Percentiles rank a stretch among this genome's conserved stretches.
phyloP scores from a whole-genome alignment of 2,113 vertebrate species.

The Eurypyga helias region DNA sequence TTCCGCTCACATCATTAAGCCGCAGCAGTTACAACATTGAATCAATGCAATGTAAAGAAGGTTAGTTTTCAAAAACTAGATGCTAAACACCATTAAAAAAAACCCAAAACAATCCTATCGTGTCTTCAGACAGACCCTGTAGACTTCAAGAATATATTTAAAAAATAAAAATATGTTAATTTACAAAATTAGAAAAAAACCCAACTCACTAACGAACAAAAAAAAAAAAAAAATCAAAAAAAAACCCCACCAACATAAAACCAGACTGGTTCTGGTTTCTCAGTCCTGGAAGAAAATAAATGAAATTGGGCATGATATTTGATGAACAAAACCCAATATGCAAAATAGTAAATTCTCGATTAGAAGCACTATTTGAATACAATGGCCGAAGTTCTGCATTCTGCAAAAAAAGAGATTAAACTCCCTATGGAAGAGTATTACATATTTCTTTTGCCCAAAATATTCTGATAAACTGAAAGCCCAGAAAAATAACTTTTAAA shows the following conservation, averaged over 20 bases:
- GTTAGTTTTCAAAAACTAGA: background rate
- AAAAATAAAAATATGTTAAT: background rate
- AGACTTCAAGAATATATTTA: background rate
- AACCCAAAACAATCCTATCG: background rate
- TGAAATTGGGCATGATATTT: accelerated
- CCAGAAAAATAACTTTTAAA: background rate
- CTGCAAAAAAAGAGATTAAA: background rate
- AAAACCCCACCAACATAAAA: background rate
- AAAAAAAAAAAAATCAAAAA: no score
- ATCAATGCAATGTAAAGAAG: background rate
- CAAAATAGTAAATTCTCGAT: background rate
- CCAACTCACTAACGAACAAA: background rate
- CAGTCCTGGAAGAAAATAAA: background rate
- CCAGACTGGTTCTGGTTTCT: background rate
- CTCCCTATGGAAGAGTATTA: background rate
- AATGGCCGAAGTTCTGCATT: background rate
- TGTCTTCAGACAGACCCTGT: background rate
- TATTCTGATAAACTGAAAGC: background rate
- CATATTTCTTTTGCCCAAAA: background rate
- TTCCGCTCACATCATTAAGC: background rate
- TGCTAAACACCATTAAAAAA: background rate
- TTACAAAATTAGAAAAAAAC: background rate
- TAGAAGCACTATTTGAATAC: background rate
- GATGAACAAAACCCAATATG: accelerated
- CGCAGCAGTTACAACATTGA: background rate